Conservation (phyloP, 2,113 vertebrate species). For the Podarcis muralis region DNA sequence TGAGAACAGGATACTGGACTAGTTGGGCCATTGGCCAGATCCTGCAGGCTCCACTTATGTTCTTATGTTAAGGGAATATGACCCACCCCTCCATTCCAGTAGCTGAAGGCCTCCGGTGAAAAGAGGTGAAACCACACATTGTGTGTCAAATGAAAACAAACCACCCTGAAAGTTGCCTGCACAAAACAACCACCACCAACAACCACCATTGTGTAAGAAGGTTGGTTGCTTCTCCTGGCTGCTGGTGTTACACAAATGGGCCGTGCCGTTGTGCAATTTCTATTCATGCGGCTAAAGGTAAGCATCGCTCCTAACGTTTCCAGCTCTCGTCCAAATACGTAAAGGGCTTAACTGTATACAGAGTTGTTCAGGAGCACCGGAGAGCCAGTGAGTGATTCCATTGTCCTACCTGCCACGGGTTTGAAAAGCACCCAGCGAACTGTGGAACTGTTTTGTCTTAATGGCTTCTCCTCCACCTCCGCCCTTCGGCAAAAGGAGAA, state of each 20-base stretch:
- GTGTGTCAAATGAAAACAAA: constrained; percentile 28
- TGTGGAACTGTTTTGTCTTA: not conserved
- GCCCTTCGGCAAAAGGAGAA: not conserved
- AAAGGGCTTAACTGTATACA: constrained; percentile 40
- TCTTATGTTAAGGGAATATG: not conserved
- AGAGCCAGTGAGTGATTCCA: not conserved
- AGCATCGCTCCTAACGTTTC: constrained; percentile 28
- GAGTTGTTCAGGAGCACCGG: constrained; percentile 11
- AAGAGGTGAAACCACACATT: constrained; percentile 12
- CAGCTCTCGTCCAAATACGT: not conserved
- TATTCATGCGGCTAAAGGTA: constrained; percentile 42
- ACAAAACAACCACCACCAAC: not conserved
- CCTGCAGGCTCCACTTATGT: no score
- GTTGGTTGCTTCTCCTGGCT: constrained; percentile 18
- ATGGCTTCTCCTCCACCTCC: not conserved
- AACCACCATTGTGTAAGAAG: not conserved
- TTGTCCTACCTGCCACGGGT: not conserved
- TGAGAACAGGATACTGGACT: not conserved
- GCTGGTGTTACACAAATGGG: not conserved
- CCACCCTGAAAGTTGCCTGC: constrained; percentile 8
- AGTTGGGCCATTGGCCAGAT: no score
- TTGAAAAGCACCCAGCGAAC: not conserved
- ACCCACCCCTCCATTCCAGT: not conserved
- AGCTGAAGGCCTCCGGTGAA: not conserved
- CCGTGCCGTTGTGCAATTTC: constrained; percentile 13